A percentile compares a stretch with the other conserved stretches of the same genome.
Conservation (phyloP, 2,888 invertebrate species). For the Minunthozetes semirufus region DNA sequence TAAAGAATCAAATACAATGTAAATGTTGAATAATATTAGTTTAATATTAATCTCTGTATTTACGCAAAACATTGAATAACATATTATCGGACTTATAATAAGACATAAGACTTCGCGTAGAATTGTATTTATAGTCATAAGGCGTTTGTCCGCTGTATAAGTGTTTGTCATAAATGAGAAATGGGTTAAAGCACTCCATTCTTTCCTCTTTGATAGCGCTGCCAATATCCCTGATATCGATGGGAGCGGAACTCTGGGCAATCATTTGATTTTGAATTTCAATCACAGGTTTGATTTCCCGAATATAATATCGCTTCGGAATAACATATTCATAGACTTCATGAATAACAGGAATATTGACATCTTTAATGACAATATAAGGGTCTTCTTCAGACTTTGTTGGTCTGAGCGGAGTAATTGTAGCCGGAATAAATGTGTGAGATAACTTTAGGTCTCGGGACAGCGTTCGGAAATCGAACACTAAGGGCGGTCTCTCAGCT, state of each 20-base stretch:
- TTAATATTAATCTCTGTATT: background rate
- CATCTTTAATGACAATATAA: background rate
- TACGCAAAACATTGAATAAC: conserved; percentile 1
- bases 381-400: background rate
- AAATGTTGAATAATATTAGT: too few species aligned
- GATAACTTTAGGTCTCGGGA: background rate
- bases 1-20: too few species aligned
- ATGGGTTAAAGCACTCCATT: background rate
- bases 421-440: background rate
- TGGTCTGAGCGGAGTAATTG: background rate
- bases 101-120: conserved; percentile 2
- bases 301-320: background rate
- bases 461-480: background rate
- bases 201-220: background rate
- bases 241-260: background rate
- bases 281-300: conserved; percentile 8
- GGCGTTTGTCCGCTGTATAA: background rate
- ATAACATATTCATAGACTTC: conserved; percentile 7
- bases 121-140: conserved; percentile 14
- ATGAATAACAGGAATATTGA: conserved; percentile 4
- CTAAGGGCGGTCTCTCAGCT: background rate
- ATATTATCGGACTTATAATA: conserved; percentile 6
- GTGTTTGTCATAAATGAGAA: background rate
- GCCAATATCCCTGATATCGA: background rate
- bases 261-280: conserved; percentile 7